Conservation (phyloP, 2,113 vertebrate species). For the Prinia subflava region DNA sequence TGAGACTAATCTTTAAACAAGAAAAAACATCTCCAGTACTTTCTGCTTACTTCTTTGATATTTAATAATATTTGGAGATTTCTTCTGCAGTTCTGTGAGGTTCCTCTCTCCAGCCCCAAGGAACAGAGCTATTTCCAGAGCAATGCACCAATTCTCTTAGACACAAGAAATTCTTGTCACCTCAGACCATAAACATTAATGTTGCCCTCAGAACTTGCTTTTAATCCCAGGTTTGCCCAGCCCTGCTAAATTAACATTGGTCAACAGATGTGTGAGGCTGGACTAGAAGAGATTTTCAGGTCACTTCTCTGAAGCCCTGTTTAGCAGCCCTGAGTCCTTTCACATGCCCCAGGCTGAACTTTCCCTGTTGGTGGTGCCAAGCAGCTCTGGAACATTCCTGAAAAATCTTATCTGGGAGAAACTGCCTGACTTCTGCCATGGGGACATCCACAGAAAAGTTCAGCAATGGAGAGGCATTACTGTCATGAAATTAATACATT, state of each 20-base stretch:
- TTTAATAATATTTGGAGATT: background rate
- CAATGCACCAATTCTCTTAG: background rate
- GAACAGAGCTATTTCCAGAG: background rate
- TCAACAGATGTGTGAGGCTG: background rate
- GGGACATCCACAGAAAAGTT: background rate
- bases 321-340: background rate
- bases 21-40: background rate
- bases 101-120: background rate
- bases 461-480: background rate
- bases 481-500: background rate
- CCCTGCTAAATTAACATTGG: background rate
- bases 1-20: background rate
- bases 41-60: background rate
- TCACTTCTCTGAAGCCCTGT: background rate
- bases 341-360: constrained; percentile 22
- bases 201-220: background rate
- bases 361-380: background rate
- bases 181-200: background rate
- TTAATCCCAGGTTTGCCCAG: constrained; percentile 5
- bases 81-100: background rate
- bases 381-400: background rate
- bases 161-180: background rate
- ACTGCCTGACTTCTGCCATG: background rate
- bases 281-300: background rate
- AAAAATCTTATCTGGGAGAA: background rate